Evolutionary conservation across 2,797 vertebrate species (phyloP).

Genomic region (Neoniphon sammara): DNA sequence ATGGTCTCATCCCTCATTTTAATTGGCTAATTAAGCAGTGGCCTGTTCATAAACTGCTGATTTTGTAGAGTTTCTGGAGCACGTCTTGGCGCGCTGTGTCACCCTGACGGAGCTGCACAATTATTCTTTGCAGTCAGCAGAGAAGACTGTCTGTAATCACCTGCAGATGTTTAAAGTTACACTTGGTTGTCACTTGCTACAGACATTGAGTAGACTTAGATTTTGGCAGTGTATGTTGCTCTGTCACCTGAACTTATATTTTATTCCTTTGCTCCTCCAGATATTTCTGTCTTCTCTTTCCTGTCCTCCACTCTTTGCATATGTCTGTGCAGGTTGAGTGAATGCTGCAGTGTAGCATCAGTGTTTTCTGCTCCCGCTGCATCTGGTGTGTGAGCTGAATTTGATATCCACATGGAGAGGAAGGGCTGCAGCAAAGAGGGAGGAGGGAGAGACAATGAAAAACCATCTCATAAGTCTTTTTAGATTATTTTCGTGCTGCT

Average conservation of each 20-base stretch:
- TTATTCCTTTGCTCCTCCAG: neutral
- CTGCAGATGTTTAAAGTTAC: neutral
- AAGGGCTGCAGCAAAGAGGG: conserved; percentile 34
- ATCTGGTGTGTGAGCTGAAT: conserved; percentile 64
- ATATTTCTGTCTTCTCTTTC: neutral
- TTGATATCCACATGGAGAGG: conserved; percentile 25
- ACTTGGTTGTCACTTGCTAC: neutral
- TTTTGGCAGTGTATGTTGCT: neutral
- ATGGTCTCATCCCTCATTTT: conserved; percentile 37
- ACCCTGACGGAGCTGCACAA: neutral
- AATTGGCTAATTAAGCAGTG: conserved; percentile 46
- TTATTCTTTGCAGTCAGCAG: conserved; percentile 17
- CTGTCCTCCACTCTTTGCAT: conserved; percentile 3
- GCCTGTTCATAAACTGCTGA: conserved; percentile 39
- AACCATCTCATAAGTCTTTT: neutral
- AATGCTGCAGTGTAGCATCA: conserved; percentile 43
- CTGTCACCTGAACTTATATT: neutral
- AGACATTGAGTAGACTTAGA: neutral
- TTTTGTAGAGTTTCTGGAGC: conserved; percentile 28
- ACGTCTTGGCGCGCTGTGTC: conserved; percentile 11
- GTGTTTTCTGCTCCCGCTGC: conserved; percentile 47
- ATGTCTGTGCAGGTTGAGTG: conserved; percentile 13
- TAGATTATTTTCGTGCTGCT: neutral
- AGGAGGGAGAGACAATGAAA: conserved; percentile 9
- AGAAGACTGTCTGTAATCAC: neutral